These are phyloP conservation scores for Diachasma alloeum DNA, from an alignment of 1,140 invertebrate species.

Conservation along the genomic window DNA sequence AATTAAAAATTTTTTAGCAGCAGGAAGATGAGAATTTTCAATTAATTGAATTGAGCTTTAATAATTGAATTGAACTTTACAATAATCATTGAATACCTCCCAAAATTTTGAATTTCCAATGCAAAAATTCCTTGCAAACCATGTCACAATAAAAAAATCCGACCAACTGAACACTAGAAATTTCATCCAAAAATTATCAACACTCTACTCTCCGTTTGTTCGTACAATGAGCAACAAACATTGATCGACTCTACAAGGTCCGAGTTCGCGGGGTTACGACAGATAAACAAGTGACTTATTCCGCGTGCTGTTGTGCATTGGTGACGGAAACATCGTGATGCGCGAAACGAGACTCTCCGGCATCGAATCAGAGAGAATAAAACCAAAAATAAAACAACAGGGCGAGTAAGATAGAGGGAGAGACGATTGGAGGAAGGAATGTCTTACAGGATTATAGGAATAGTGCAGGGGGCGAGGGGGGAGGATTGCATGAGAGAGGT, in stretches of 20 bases:
- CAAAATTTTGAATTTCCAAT: too few relatives aligned
- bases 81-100: too few relatives aligned
- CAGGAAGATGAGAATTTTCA: too few relatives aligned
- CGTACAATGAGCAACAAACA: background rate
- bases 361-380: background rate
- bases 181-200: too few relatives aligned
- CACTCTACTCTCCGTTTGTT: too few relatives aligned
- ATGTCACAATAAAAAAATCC: too few relatives aligned
- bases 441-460: background rate
- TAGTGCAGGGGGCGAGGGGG: constrained; percentile 32
- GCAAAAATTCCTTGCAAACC: too few relatives aligned
- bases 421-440: background rate
- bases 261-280: constrained; percentile 4
- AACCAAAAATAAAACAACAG: background rate
- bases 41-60: too few relatives aligned
- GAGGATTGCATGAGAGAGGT: constrained; percentile 52
- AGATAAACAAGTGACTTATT: constrained; percentile 20
- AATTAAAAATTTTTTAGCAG: too few relatives aligned
- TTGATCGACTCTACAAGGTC: background rate
- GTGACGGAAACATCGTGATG: constrained; percentile 20
- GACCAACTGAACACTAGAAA: too few relatives aligned
- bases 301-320: background rate
- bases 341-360: constrained; percentile 1
- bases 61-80: too few relatives aligned
- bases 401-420: background rate